phyloP scores from a whole-genome alignment of 2,113 vertebrate genomes.

The Bufo bufo region DNA sequence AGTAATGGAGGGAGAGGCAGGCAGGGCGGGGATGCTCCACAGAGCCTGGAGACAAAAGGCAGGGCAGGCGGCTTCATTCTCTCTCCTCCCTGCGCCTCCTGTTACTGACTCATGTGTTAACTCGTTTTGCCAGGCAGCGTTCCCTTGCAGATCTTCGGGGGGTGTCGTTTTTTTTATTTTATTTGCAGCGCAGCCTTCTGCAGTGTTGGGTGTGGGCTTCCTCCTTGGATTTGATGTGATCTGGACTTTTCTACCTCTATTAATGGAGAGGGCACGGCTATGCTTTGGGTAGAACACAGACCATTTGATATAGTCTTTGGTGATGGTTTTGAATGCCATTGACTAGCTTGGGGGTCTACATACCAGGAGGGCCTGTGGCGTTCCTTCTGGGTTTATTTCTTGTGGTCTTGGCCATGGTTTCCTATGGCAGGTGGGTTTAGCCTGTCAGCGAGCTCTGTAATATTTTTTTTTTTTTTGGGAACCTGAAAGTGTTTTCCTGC shows the following conservation, averaged over 20 bases:
- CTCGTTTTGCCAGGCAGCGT: conserved; percentile 2
- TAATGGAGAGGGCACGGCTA: neutral
- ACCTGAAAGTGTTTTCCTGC: too few relatives aligned
- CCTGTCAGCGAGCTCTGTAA: too few relatives aligned
- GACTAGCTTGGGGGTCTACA: too few relatives aligned
- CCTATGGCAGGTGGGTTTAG: too few relatives aligned
- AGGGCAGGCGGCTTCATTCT: conserved; percentile 47
- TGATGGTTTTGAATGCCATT: too few relatives aligned
- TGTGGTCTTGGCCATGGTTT: too few relatives aligned
- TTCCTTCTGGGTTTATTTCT: too few relatives aligned
- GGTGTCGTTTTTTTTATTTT: neutral
- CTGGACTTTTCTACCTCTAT: neutral
- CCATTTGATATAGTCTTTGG: too few relatives aligned
- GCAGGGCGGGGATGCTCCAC: conserved; percentile 47
- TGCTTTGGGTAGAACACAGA: neutral
- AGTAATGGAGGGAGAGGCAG: conserved; percentile 44
- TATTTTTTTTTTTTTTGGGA: too few relatives aligned
- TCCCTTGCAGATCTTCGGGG: neutral
- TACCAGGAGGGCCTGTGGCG: too few relatives aligned
- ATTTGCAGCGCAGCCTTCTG: neutral
- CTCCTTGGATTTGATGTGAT: neutral
- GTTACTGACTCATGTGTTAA: conserved; percentile 49
- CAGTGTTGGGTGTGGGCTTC: neutral
- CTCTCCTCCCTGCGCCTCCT: conserved; percentile 43
- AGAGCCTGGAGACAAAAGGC: conserved; percentile 58